Percentiles rank a stretch among this genome's conserved stretches.
These are phyloP conservation scores for Malurus splendens DNA, from an alignment of 2,797 vertebrate genomes.

Conservation along the genomic window DNA sequence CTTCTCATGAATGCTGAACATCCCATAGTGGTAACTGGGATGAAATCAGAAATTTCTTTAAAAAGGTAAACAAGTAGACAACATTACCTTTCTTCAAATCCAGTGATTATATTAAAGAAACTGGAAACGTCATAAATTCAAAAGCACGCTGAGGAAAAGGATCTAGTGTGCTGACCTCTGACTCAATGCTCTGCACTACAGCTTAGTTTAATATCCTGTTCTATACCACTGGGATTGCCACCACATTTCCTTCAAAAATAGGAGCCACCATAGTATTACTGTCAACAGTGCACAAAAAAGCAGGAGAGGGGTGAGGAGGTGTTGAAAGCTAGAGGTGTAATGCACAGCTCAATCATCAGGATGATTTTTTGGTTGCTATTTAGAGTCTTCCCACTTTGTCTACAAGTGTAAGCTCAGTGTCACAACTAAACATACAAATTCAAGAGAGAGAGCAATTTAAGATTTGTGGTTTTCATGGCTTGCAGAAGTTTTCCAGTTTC, in stretches of 20 bases:
- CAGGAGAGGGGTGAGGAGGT: neutral
- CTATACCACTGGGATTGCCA: neutral
- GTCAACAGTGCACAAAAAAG: neutral
- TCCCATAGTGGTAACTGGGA: neutral
- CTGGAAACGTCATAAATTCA: neutral
- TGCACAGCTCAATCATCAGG: neutral
- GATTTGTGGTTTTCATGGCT: neutral
- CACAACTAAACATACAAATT: neutral
- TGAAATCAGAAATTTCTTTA: neutral
- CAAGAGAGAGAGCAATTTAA: neutral
- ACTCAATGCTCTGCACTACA: neutral
- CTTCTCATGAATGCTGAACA: neutral
- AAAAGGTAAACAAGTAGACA: neutral
- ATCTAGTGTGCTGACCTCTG: neutral
- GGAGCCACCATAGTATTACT: neutral
- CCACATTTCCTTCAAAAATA: neutral
- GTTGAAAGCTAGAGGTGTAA: neutral
- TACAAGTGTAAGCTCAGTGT: neutral
- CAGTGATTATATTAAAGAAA: neutral
- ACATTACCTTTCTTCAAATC: neutral
- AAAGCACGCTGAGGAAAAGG: neutral
- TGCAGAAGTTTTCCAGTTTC: neutral
- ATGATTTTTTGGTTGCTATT: neutral
- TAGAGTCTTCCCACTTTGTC: neutral
- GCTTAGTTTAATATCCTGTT: neutral